Conservation (phyloP, 2,113 vertebrate genomes). For the Eulacestoma nigropectus region DNA sequence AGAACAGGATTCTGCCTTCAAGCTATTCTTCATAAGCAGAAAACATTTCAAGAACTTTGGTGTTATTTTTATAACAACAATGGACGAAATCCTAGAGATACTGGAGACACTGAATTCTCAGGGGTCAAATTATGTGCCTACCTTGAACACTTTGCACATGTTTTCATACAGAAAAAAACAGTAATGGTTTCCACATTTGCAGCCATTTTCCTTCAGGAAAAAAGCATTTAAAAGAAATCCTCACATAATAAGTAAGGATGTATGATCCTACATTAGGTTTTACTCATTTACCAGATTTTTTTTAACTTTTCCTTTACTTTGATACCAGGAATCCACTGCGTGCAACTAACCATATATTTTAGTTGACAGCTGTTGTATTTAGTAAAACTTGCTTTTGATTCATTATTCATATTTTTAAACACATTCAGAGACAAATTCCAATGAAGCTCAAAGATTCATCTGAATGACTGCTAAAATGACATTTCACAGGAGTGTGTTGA, state of each 20-base stretch:
- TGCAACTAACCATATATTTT: neutral
- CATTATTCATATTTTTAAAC: neutral
- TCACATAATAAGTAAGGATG: neutral
- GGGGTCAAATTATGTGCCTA: neutral
- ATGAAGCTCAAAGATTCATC: neutral
- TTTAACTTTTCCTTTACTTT: neutral
- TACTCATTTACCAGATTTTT: neutral
- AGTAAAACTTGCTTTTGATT: constrained; percentile 23
- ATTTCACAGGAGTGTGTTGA: neutral
- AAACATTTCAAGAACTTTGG: neutral
- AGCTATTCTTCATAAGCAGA: neutral
- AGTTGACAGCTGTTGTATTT: neutral
- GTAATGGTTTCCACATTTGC: neutral
- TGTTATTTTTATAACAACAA: neutral
- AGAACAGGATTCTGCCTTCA: neutral
- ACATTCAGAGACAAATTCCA: constrained; percentile 10
- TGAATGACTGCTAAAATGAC: neutral
- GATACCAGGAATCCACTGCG: neutral
- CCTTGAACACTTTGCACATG: neutral
- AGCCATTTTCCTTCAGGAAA: neutral
- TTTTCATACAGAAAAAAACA: neutral
- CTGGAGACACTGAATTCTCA: neutral
- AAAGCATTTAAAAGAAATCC: neutral
- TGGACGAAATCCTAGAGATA: neutral
- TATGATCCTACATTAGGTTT: neutral